Evolutionary conservation across 2,888 invertebrate genomes (phyloP), one percentile per base, ranked within the genome.

Genomic region (Sepiola atlantica): DNA sequence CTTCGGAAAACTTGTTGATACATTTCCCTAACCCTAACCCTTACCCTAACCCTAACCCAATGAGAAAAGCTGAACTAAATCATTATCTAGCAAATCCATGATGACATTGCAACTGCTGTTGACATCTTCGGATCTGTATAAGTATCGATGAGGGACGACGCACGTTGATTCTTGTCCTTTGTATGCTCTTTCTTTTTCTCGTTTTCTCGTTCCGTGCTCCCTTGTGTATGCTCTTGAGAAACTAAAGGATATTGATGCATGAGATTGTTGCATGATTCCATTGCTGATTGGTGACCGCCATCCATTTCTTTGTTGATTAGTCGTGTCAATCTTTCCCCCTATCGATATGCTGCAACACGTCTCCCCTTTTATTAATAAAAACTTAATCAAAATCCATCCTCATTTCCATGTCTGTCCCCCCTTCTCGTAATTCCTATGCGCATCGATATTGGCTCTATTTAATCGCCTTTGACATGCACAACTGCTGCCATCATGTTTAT

Each of bases 201-300:
- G n/a, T n/a, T n/a, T n/a, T 77, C 10, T 6, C n/a, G 77, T 77
- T 77, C 77, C 28, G n/a, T 77, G 32, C 77, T 77, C 77, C 32
- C 77, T 77, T n/a, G 77, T 14, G 77, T 77, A 3, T n/a, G 6
- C 14, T 0, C 3, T n/a, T 77, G n/a, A 16, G 32, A 18, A 77
- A 77, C 28, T 28, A 32, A 77, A 4, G n/a, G 32, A 77, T 77
- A 32, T 77, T 77, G 32, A 77, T n/a, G 77, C 77, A 77, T 77
- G 77, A 77, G 77, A 77, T 77, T 32, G n/a, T 77, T 77, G 77
- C 77, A 77, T 77, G 77, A 77, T n/a, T 77, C 32, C 77, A 77
- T n/a, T 32, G n/a, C 77, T 4, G 32, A 77, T 16, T 14, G n/a
- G 77, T 77, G n/a, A 77, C 77, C 32, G 16, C n/a, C 8, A 77